phyloP scores from a whole-genome alignment of 2,888 invertebrate species.

The Diarsia rubi region DNA sequence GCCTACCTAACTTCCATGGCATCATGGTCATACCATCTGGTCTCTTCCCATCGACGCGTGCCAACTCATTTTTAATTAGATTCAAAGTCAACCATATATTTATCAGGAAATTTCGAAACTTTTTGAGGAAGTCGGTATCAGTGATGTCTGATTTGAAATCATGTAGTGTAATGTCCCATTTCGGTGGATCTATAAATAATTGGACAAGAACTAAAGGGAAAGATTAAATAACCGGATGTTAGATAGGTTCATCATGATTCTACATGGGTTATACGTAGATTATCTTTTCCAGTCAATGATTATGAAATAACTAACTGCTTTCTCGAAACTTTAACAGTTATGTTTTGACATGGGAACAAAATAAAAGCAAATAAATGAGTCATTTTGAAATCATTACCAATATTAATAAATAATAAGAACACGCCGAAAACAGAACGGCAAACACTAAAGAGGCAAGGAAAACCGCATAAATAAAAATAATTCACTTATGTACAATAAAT shows the following conservation, averaged over 20 bases:
- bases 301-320: neutral
- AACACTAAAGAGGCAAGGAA: conserved; percentile 27
- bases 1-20: too few species aligned
- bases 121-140: conserved; percentile 2
- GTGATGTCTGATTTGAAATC: conserved; percentile 2
- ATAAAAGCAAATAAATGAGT: neutral
- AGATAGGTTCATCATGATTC: neutral
- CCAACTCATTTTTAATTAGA: neutral
- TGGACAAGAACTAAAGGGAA: conserved; percentile 8
- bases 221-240: conserved; percentile 7
- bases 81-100: neutral
- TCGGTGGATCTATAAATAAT: conserved; percentile 34
- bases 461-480: conserved; percentile 41
- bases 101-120: neutral
- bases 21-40: too few species aligned
- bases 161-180: conserved; percentile 17
- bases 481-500: conserved; percentile 11
- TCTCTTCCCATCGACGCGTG: too few species aligned
- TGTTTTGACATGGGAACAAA: neutral
- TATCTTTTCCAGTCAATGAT: conserved; percentile 4
- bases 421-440: neutral
- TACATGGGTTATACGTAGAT: neutral
- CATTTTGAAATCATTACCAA: neutral
- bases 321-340: neutral
- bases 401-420: conserved; percentile 1